These are phyloP conservation scores for Antrozous pallidus DNA, from an alignment of 2,797 vertebrate genomes.

Conservation along the genomic window DNA sequence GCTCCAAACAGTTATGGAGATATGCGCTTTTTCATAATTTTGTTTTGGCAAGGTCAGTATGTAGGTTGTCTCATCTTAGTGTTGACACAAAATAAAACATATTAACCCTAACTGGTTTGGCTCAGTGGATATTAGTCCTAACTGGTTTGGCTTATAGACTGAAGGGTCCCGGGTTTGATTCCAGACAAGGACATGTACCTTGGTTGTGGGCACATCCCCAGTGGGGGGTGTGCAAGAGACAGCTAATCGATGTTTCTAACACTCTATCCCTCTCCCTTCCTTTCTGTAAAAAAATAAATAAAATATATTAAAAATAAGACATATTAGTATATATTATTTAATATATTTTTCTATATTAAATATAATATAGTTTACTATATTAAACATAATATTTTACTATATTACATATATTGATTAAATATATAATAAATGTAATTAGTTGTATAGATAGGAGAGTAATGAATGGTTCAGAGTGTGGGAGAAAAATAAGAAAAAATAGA, in stretches of 20 bases:
- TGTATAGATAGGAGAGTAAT: neutral
- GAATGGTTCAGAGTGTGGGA: neutral
- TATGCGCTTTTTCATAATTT: neutral
- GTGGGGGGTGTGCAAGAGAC: too few relatives aligned
- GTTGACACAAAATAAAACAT: neutral
- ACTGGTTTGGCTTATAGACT: too few relatives aligned
- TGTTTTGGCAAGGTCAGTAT: neutral
- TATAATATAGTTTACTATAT: too few relatives aligned
- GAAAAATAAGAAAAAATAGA: conserved; percentile 7
- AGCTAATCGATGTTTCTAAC: too few relatives aligned
- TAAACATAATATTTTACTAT: neutral
- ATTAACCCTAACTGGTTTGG: neutral
- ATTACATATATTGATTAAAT: neutral
- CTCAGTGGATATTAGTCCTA: too few relatives aligned
- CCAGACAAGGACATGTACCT: too few relatives aligned
- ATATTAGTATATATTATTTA: neutral
- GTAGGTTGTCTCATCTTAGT: neutral
- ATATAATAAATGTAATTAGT: neutral
- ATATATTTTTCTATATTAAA: neutral
- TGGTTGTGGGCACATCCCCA: too few relatives aligned
- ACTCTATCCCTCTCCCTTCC: too few relatives aligned
- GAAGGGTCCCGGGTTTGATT: too few relatives aligned
- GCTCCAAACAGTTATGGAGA: neutral
- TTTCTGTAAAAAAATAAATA: too few relatives aligned
- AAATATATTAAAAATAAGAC: neutral